phyloP scores from a whole-genome alignment of 1,140 invertebrate species.

The Lineus longissimus region DNA sequence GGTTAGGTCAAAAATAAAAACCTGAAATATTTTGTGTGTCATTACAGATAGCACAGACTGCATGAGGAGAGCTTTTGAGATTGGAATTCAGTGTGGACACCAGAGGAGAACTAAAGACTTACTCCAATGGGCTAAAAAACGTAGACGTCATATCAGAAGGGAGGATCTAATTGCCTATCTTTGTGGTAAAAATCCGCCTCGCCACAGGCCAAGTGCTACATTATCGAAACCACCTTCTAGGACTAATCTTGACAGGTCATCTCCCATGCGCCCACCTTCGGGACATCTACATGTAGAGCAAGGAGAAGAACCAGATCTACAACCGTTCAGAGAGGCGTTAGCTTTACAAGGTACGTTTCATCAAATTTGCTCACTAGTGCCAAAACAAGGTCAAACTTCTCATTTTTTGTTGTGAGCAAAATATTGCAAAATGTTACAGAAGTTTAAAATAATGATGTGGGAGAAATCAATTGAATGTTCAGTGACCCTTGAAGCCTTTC shows the following conservation, averaged over 20 bases:
- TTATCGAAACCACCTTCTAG: conserved; percentile 44
- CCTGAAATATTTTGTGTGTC: no score
- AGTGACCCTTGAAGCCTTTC: no score
- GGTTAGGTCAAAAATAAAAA: no score
- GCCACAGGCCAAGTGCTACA: conserved; percentile 57
- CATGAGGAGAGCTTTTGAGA: conserved; percentile 65
- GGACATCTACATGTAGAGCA: conserved; percentile 21
- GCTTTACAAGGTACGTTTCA: conserved; percentile 55
- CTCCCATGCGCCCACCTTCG: conserved; percentile 26
- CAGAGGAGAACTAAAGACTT: conserved; percentile 73
- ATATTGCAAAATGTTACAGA: no score
- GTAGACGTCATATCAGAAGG: conserved; percentile 65
- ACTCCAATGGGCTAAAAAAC: conserved; percentile 63
- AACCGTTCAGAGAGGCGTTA: conserved; percentile 74
- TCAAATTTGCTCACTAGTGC: no score
- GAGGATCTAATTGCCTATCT: conserved; percentile 78
- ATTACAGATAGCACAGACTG: conserved; percentile 72
- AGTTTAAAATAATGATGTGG: no score
- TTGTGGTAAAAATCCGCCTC: conserved; percentile 67
- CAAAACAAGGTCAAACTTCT: no score
- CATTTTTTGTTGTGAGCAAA: no score
- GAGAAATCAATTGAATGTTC: no score
- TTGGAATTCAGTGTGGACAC: conserved; percentile 69
- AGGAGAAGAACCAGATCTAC: conserved; percentile 60
- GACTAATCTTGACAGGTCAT: conserved; percentile 25